Conservation (phyloP, 1,140 invertebrate genomes). For the Drosophila melanica region DNA sequence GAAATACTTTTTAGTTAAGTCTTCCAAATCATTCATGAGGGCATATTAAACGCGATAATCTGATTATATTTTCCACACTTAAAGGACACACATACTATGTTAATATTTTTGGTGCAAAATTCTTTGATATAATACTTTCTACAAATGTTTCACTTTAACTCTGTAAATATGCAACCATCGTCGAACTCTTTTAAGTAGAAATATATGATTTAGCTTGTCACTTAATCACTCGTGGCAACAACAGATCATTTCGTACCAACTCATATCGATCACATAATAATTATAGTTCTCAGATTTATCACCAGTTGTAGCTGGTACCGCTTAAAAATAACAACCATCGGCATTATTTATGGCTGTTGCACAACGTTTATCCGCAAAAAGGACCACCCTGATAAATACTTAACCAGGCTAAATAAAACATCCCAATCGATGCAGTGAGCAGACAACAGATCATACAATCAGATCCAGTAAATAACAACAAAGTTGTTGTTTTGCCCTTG, state of each 20-base stretch:
- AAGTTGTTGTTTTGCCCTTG: constrained; percentile 78
- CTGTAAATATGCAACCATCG: too few species aligned
- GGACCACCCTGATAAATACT: constrained; percentile 67
- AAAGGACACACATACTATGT: too few species aligned
- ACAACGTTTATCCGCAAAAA: constrained; percentile 56
- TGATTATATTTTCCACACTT: too few species aligned
- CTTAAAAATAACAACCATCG: constrained; percentile 51
- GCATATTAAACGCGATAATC: too few species aligned
- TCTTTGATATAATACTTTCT: too few species aligned
- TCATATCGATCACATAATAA: neutral
- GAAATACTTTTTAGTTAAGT: neutral
- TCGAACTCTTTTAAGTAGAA: too few species aligned
- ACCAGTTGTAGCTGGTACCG: constrained; percentile 17
- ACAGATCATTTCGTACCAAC: neutral
- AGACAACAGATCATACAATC: constrained; percentile 41
- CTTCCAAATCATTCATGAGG: too few species aligned
- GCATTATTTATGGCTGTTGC: constrained; percentile 72
- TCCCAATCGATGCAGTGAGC: constrained; percentile 38
- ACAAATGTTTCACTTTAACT: too few species aligned
- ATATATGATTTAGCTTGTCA: too few species aligned
- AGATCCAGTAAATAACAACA: constrained; percentile 26
- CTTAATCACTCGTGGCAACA: too few species aligned
- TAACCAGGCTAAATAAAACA: constrained; percentile 62
- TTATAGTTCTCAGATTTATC: constrained; percentile 16
- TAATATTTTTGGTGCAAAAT: too few species aligned